Conservation (phyloP, 2,113 vertebrate species). For the Nesogale talazaci region DNA sequence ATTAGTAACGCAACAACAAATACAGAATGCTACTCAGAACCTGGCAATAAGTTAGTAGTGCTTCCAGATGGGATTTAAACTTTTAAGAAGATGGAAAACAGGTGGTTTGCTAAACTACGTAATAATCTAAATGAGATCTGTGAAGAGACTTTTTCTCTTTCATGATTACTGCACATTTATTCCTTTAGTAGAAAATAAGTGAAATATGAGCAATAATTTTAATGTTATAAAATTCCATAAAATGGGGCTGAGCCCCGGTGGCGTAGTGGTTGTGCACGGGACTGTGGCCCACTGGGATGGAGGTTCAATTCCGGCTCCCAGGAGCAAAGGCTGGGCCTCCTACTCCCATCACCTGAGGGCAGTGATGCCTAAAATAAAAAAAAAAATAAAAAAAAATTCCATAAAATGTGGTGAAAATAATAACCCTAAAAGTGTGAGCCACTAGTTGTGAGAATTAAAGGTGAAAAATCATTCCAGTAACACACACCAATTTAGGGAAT, state of each 20-base stretch:
- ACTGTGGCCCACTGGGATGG: too few relatives aligned
- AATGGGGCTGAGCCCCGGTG: too few relatives aligned
- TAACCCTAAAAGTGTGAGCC: background rate
- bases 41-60: background rate
- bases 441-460: constrained; percentile 10
- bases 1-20: background rate
- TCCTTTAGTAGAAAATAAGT: background rate
- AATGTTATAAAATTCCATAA: background rate
- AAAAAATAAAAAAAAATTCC: too few relatives aligned
- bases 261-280: too few relatives aligned
- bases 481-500: background rate
- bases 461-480: background rate
- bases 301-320: too few relatives aligned
- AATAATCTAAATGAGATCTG: background rate
- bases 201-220: background rate
- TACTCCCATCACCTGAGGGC: too few relatives aligned
- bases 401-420: background rate
- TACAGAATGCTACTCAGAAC: background rate
- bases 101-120: background rate
- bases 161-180: background rate
- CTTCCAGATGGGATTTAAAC: background rate
- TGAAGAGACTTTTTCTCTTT: background rate
- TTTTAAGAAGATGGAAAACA: constrained; percentile 55
- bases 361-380: too few relatives aligned
- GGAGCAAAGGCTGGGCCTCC: too few relatives aligned